These are phyloP conservation scores for Coturnix japonica DNA, from an alignment of 2,113 vertebrate genomes.

Conservation along the genomic window DNA sequence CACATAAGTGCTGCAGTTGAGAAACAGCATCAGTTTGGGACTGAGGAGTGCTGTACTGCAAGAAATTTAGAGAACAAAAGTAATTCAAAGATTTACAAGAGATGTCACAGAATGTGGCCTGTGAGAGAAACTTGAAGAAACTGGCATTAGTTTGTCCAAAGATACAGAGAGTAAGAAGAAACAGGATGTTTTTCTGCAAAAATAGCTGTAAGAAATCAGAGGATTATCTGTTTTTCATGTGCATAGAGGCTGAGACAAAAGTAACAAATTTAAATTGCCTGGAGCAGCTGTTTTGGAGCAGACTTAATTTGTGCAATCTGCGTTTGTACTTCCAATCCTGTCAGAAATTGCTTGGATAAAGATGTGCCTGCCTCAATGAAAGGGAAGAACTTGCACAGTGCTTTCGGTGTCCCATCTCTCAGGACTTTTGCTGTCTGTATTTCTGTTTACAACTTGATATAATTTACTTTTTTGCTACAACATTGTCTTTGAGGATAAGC, in stretches of 20 bases:
- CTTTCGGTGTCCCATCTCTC: not conserved
- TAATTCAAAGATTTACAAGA: not conserved
- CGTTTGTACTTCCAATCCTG: not conserved
- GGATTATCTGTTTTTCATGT: not conserved
- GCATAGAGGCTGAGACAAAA: not conserved
- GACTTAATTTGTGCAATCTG: not conserved
- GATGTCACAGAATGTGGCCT: not conserved
- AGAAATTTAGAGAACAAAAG: not conserved
- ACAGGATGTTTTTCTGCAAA: not conserved
- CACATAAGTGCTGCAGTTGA: not conserved
- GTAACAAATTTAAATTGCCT: not conserved
- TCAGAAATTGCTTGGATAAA: not conserved
- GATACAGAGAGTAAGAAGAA: not conserved
- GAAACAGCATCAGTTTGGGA: not conserved
- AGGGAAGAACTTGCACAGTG: not conserved
- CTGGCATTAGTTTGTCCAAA: accelerated
- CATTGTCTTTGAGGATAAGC: not conserved
- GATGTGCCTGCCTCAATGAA: not conserved
- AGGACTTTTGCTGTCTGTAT: accelerated
- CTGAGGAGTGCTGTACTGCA: not conserved
- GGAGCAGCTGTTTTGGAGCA: not conserved
- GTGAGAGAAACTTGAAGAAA: not conserved
- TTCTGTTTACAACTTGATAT: not conserved
- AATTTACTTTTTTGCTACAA: not conserved
- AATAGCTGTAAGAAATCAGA: not conserved